Percentiles rank a stretch among this genome's conserved stretches.
Evolutionary conservation across 2,113 vertebrate genomes (phyloP).

Genomic region (Anarhynchus alexandrinus): DNA sequence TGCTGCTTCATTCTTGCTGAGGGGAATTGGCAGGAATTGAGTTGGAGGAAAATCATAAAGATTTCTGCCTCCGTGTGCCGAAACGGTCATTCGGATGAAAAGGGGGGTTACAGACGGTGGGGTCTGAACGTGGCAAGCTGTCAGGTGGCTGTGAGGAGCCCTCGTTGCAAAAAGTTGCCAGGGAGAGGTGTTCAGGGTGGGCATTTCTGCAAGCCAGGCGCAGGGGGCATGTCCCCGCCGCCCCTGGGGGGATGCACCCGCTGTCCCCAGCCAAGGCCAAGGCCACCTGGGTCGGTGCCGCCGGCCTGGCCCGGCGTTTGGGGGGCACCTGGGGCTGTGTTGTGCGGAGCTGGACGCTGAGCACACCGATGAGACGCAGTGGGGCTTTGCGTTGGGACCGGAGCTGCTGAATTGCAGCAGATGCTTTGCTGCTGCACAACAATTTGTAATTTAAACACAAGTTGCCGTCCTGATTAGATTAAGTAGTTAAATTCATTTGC

Average conservation of each 20-base stretch:
- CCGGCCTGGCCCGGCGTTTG: accelerated
- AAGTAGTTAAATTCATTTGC: constrained; percentile 48
- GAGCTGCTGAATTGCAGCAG: neutral
- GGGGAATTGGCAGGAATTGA: neutral
- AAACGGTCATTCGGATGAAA: neutral
- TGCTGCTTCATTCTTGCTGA: neutral
- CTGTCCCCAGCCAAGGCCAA: neutral
- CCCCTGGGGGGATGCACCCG: neutral
- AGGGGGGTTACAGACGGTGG: accelerated
- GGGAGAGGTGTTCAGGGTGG: neutral
- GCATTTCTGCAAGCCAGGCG: neutral
- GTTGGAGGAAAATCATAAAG: neutral
- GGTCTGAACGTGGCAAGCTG: neutral
- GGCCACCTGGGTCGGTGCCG: neutral
- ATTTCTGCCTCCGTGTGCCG: neutral
- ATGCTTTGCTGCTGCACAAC: neutral
- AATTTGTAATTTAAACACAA: constrained; percentile 59
- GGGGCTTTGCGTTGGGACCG: neutral
- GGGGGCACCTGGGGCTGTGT: neutral
- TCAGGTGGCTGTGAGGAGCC: neutral
- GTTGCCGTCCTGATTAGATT: constrained; percentile 50
- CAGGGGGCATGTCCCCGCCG: accelerated
- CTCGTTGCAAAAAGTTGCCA: accelerated
- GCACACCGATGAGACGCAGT: accelerated
- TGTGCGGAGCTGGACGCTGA: neutral